Evolutionary conservation across 2,888 invertebrate species (phyloP).

Genomic region (Tiliacea citrago): DNA sequence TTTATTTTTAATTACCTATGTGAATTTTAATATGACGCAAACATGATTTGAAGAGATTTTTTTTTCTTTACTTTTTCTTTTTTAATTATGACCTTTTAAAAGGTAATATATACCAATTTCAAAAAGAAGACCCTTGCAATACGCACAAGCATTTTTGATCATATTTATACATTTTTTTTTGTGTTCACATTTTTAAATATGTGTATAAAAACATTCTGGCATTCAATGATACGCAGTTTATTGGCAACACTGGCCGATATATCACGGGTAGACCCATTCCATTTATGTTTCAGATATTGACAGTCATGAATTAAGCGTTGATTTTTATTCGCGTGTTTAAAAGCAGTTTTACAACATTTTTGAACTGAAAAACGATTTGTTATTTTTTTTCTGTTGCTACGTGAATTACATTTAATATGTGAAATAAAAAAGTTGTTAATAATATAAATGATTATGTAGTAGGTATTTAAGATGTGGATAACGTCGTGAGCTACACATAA

Average conservation of each 20-base stretch:
- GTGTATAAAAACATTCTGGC: constrained; percentile 55
- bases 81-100: neutral
- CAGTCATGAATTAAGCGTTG: constrained; percentile 66
- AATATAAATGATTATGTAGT: too few relatives aligned
- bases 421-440: neutral
- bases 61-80: neutral
- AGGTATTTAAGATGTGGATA: too few relatives aligned
- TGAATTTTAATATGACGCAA: neutral
- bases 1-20: neutral
- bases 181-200: constrained; percentile 45
- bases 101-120: neutral
- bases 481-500: too few relatives aligned
- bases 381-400: constrained; percentile 5
- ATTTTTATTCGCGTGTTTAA: constrained; percentile 60
- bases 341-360: constrained; percentile 47
- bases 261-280: constrained; percentile 64
- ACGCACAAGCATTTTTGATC: constrained; percentile 11
- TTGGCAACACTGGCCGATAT: constrained; percentile 58
- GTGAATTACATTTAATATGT: constrained; percentile 9
- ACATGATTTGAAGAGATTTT: neutral
- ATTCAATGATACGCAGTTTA: constrained; percentile 66
- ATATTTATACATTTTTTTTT: constrained; percentile 44
- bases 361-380: constrained; percentile 19
- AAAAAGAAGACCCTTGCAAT: neutral
- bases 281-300: constrained; percentile 69